Evolutionary conservation across 2,113 vertebrate species (phyloP), one percentile per base, ranked within the genome.

Genomic region (Rhea americana): DNA sequence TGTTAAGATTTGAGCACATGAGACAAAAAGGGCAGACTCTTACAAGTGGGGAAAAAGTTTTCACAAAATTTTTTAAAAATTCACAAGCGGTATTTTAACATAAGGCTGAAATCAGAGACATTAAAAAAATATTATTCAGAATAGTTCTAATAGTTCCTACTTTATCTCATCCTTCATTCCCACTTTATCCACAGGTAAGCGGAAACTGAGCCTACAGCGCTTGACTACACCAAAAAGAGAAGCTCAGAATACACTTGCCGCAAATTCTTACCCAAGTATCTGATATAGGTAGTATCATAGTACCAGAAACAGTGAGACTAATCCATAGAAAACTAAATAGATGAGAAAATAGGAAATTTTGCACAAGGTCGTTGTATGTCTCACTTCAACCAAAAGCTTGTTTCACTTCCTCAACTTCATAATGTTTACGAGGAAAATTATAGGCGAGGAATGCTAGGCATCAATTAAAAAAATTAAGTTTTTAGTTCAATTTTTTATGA

Each of bases 391-490:
- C 62, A 58, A 75, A 71, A 11, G 37, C 11, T 65, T 43, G 32
- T 50, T 75, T 71, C 15, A 45, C 10, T 85, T 65, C 12, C 53
- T 75, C 30, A 35, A 7, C 5, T 59, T 14, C 25, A 14, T 53
- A 12, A 5, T 18, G 13, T 30, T 76, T 45, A 59, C 8, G 76
- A 43, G 17, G 13, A 35, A n/a, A 89, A 6, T 67, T n/a, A 25
- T 1, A 43, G 56, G 35, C 21, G 17, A 90, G 30, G 15, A 68
- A 86, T n/a, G 8, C 4, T 11, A 53, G 7, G 9, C 30, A 65
- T 39, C 24, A 39, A 14, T 17, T 53, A 13, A 18, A 65, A 78
- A 28, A 11, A 0, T 0, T 0, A 3, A 4, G 4, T 48, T 63
- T 55, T 41, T 17, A 37, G 16, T 39, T 35, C 11, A n/a, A 1